These are phyloP conservation scores for Palythoa caribaeorum DNA, from an alignment of 92 coral and sea anemone genomes.

Conservation along the genomic window DNA sequence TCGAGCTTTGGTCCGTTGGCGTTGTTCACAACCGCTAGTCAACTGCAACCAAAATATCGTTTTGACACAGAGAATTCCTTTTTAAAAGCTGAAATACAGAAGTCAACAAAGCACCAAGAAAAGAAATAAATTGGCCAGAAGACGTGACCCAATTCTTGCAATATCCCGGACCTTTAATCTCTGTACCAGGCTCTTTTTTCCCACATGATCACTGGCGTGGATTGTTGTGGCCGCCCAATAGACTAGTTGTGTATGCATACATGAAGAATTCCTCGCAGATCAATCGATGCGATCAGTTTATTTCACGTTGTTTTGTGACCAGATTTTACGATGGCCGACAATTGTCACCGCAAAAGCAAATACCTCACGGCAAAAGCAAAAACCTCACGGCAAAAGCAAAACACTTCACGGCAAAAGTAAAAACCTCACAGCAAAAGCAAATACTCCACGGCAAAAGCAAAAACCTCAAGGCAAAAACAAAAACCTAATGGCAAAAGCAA, in stretches of 20 bases:
- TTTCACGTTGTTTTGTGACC: conserved; percentile 10
- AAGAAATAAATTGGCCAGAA: conserved; percentile 22
- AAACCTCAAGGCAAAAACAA: too few species aligned
- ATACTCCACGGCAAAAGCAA: too few species aligned
- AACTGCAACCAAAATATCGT: background rate
- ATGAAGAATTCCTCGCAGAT: conserved; percentile 3
- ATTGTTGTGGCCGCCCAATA: background rate
- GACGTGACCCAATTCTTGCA: conserved; percentile 21
- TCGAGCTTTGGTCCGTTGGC: conserved; percentile 11
- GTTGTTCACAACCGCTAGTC: background rate
- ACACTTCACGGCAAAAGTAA: too few species aligned
- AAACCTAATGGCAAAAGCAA: too few species aligned
- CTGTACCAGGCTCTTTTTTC: conserved; percentile 26
- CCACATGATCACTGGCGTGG: conserved; percentile 20
- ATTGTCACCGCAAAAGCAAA: too few species aligned
- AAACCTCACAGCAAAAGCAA: too few species aligned
- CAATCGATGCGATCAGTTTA: background rate
- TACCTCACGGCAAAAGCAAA: too few species aligned
- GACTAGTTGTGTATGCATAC: conserved; percentile 36
- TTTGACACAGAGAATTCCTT: conserved; percentile 25
- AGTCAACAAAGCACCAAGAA: conserved; percentile 36
- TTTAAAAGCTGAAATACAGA: conserved; percentile 17
- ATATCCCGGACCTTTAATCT: background rate
- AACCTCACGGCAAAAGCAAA: too few species aligned
- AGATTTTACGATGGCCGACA: background rate